Evolutionary conservation across 2,797 vertebrate species (phyloP).

Genomic region (Sebastes umbrosus): DNA sequence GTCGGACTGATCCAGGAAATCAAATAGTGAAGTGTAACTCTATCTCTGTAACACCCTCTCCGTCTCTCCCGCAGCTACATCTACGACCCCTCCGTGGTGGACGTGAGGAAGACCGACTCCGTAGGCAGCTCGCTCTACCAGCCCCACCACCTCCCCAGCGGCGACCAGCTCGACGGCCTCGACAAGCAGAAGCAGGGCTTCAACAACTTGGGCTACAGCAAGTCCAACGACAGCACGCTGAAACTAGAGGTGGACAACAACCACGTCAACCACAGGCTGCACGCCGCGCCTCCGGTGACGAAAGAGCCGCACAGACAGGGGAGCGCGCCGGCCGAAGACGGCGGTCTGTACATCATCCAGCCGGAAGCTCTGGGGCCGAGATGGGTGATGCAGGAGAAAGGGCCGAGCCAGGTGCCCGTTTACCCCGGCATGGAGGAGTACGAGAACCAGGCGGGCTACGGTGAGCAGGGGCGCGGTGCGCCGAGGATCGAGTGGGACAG

Average conservation of each 20-base stretch:
- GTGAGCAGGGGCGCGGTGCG: neutral
- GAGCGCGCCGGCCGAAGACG: neutral
- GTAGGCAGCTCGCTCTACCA: conserved; percentile 75
- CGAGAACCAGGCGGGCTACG: conserved; percentile 24
- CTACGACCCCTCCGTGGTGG: conserved; percentile 84
- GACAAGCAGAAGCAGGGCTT: conserved; percentile 79
- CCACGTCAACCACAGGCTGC: conserved; percentile 79
- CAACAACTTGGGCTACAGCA: conserved; percentile 82
- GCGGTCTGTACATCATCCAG: conserved; percentile 78
- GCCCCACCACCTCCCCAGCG: conserved; percentile 38
- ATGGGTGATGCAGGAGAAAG: conserved; percentile 44
- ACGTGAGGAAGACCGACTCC: conserved; percentile 72
- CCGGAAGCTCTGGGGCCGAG: conserved; percentile 45
- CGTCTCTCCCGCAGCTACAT: conserved; percentile 84
- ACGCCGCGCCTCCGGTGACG: conserved; percentile 20
- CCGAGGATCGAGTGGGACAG: conserved; percentile 45
- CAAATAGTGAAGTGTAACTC: neutral
- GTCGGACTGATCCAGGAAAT: conserved; percentile 22
- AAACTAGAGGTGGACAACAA: conserved; percentile 84
- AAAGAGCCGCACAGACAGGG: conserved; percentile 35
- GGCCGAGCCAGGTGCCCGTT: conserved; percentile 68
- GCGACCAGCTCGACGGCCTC: neutral
- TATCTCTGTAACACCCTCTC: neutral
- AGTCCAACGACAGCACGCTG: conserved; percentile 68
- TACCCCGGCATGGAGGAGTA: conserved; percentile 62